Evolutionary conservation across 1,140 invertebrate genomes (phyloP).

Genomic region (Apis mellifera): DNA sequence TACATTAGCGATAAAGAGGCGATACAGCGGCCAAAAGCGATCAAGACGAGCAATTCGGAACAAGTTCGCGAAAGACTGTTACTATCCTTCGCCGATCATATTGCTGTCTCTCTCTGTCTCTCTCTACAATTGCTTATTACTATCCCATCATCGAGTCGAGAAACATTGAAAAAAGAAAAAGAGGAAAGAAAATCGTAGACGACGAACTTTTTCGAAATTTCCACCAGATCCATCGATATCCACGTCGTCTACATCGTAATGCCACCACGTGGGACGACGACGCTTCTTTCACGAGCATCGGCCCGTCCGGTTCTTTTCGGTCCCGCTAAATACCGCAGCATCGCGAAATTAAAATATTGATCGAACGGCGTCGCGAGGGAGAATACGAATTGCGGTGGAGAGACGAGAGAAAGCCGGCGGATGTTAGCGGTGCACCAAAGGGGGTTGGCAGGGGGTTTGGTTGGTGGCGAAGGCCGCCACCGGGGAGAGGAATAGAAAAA

Average conservation of each 20-base stretch:
- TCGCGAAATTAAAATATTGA: slow-evolving; percentile 82
- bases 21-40: too few species aligned
- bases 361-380: slow-evolving; percentile 74
- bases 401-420: slow-evolving; percentile 60
- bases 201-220: slow-evolving; percentile 26
- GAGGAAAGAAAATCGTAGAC: slow-evolving; percentile 1
- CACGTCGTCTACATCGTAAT: too few species aligned
- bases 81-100: neutral
- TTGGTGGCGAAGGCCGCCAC: slow-evolving; percentile 13
- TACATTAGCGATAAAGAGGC: too few species aligned
- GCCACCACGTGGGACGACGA: too few species aligned
- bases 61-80: too few species aligned
- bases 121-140: too few species aligned
- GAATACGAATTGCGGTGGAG: slow-evolving; percentile 77
- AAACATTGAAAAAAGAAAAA: neutral
- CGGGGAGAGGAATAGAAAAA: neutral
- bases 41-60: too few species aligned
- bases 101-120: too few species aligned
- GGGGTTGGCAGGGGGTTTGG: slow-evolving; percentile 38
- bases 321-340: slow-evolving; percentile 80
- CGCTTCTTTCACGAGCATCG: slow-evolving; percentile 16
- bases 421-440: slow-evolving; percentile 1
- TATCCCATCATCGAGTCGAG: neutral
- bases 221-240: slow-evolving; percentile 65
- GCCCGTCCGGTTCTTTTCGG: slow-evolving; percentile 68